phyloP scores from a whole-genome alignment of 2,113 vertebrate species.

The Chaetodon trifascialis region DNA sequence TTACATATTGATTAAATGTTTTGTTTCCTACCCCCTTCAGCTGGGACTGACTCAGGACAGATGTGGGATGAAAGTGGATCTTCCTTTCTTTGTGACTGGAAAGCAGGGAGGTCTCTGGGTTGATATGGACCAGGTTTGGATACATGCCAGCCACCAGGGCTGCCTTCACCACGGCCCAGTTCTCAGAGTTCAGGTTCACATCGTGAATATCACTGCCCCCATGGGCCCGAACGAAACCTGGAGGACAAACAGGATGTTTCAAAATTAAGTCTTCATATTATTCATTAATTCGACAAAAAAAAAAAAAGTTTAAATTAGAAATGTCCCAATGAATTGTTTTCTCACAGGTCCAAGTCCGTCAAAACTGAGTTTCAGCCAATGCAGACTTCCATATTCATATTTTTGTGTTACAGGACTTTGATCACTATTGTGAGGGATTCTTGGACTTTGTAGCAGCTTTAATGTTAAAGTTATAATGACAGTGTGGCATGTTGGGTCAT shows the following conservation, averaged over 20 bases:
- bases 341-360: not conserved
- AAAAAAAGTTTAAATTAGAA: not conserved
- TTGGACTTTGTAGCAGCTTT: not conserved
- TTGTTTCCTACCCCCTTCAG: slow-evolving; percentile 88
- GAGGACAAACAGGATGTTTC: not conserved
- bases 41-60: slow-evolving; percentile 89
- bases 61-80: slow-evolving; percentile 92
- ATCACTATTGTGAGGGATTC: not conserved
- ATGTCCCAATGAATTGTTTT: not conserved
- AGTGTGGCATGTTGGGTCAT: not conserved
- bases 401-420: not conserved
- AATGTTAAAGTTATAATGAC: not conserved
- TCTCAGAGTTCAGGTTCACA: slow-evolving; percentile 95
- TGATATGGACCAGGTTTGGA: slow-evolving; percentile 91
- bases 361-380: no score
- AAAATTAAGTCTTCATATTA: not conserved
- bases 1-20: not conserved
- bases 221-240: slow-evolving; percentile 93
- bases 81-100: slow-evolving; percentile 89
- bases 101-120: slow-evolving; percentile 84
- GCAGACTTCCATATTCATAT: no score
- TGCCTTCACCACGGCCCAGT: slow-evolving; percentile 97
- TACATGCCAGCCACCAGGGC: slow-evolving; percentile 95
- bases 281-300: not conserved
- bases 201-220: slow-evolving; percentile 93